Conservation (phyloP, 1,140 invertebrate species). For the Maniola jurtina region DNA sequence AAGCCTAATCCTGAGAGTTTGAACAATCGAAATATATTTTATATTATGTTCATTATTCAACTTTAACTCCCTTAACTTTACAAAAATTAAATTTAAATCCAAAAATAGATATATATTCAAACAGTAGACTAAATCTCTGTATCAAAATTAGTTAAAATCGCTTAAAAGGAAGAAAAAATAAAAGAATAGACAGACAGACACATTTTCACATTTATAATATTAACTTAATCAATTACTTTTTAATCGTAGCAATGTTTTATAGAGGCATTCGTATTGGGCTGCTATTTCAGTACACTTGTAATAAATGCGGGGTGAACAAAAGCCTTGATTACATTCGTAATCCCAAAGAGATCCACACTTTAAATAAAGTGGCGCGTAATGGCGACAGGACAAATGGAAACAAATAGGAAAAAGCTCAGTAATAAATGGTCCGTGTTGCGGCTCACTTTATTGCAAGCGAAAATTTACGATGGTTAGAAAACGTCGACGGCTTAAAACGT, state of each 20-base stretch:
- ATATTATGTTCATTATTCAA: too few species aligned
- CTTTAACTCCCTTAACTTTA: too few species aligned
- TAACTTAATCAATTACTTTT: too few species aligned
- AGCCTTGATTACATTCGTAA: slow-evolving; percentile 18
- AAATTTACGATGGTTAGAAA: slow-evolving; percentile 25
- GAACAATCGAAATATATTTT: too few species aligned
- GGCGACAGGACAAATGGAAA: slow-evolving; percentile 31
- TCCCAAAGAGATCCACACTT: slow-evolving; percentile 27
- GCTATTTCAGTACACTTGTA: neutral
- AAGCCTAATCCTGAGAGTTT: neutral
- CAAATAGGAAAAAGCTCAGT: slow-evolving; percentile 29
- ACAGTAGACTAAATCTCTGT: too few species aligned
- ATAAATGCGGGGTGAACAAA: neutral
- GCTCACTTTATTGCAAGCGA: slow-evolving; percentile 28
- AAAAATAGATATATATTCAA: too few species aligned
- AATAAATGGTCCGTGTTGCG: slow-evolving; percentile 23
- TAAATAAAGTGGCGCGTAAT: slow-evolving; percentile 27
- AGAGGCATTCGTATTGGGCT: neutral
- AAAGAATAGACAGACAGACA: too few species aligned
- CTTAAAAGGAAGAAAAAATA: too few species aligned
- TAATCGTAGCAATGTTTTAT: too few species aligned
- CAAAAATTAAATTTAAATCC: too few species aligned
- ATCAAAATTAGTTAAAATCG: too few species aligned
- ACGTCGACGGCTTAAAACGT: slow-evolving; percentile 10
- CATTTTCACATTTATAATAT: too few species aligned